Evolutionary conservation across 2,797 vertebrate species (phyloP).

Genomic region (Dendrocincla tyrannina): DNA sequence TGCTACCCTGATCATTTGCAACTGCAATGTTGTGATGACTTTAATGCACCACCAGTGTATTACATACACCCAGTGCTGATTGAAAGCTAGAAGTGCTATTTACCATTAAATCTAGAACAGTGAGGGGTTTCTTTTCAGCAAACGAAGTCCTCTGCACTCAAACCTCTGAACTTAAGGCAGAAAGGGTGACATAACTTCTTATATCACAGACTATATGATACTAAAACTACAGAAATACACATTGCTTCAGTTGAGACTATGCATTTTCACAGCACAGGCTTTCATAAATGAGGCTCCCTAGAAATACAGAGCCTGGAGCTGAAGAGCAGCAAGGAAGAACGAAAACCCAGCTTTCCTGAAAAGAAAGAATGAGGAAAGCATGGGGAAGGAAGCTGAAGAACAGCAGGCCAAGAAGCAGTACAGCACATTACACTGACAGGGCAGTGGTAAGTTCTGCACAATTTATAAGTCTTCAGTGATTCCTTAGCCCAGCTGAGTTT

Average conservation of each 20-base stretch:
- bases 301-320: neutral
- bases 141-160: neutral
- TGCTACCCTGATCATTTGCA: neutral
- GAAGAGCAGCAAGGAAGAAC: neutral
- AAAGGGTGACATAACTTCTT: neutral
- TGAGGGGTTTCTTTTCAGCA: neutral
- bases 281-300: neutral
- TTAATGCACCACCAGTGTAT: neutral
- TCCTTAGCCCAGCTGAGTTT: neutral
- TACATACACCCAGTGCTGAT: neutral
- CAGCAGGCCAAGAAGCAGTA: neutral
- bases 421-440: neutral
- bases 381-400: neutral
- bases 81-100: neutral
- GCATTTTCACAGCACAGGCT: neutral
- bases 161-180: neutral
- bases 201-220: neutral
- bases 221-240: neutral
- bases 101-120: neutral
- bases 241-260: neutral
- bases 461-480: neutral
- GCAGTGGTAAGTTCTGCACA: neutral
- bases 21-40: neutral
- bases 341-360: neutral
- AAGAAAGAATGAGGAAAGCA: neutral